Percentiles rank a stretch among this genome's conserved stretches.
Evolutionary conservation across 53 echinoderm and acorn worm genomes (phyloP).

Genomic region (Stichopus horrens): DNA sequence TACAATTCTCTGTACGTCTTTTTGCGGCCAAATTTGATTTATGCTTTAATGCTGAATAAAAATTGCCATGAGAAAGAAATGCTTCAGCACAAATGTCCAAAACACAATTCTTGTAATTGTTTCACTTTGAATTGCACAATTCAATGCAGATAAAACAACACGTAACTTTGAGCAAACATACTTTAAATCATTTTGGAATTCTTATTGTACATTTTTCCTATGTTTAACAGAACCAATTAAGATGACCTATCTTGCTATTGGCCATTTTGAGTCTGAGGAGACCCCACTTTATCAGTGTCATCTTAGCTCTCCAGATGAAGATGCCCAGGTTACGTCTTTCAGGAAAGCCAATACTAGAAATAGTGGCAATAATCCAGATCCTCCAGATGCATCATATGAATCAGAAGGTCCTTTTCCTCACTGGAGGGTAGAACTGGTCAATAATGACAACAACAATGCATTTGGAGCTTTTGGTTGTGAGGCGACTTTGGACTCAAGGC

Average conservation of each 20-base stretch:
- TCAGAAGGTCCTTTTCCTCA: not conserved
- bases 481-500: not conserved
- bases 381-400: not conserved
- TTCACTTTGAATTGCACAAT: no score
- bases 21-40: no score
- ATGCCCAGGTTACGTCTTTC: not conserved
- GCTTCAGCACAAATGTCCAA: no score
- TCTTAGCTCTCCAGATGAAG: not conserved
- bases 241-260: not conserved
- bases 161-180: no score
- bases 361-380: not conserved
- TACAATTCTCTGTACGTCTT: no score
- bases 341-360: not conserved
- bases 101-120: no score
- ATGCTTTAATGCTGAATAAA: no score
- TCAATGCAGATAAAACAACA: no score
- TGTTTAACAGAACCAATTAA: constrained; percentile 10
- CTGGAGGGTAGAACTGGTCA: not conserved
- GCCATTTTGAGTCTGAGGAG: not conserved
- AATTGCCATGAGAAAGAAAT: no score
- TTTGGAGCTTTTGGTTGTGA: constrained; percentile 17
- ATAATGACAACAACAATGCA: not conserved
- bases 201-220: no score
- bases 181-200: no score
- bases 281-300: not conserved